phyloP scores from a whole-genome alignment of 2,113 vertebrate genomes.

The Cyprinodon variegatus region DNA sequence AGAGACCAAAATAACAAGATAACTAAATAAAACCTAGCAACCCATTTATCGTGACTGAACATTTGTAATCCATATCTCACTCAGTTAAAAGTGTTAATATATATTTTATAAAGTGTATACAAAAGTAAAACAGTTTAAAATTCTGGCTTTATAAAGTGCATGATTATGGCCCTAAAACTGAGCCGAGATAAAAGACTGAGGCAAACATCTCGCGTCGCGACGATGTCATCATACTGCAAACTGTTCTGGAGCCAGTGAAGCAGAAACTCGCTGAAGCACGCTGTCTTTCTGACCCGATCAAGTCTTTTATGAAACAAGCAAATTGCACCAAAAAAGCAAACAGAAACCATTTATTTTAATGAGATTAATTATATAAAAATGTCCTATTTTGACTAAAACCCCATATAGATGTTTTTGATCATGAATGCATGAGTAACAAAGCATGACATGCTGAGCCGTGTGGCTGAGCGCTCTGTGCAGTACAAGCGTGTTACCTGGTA shows the following conservation, averaged over 20 bases:
- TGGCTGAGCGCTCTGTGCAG: neutral
- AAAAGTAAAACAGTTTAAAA: too few species aligned
- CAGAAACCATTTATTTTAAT: too few species aligned
- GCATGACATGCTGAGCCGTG: neutral
- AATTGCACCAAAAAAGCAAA: neutral
- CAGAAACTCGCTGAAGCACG: neutral
- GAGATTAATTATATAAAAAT: neutral
- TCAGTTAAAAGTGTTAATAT: too few species aligned
- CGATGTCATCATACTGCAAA: neutral
- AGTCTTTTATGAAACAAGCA: neutral
- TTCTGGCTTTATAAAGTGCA: too few species aligned
- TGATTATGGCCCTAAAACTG: too few species aligned
- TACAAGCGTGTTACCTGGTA: conserved; percentile 86
- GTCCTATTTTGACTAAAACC: neutral
- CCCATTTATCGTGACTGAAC: too few species aligned
- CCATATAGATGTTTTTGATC: neutral
- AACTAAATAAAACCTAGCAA: too few species aligned
- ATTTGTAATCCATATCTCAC: too few species aligned
- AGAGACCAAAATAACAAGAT: too few species aligned
- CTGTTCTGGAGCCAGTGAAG: neutral
- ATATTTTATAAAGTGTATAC: too few species aligned
- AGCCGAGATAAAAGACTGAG: too few species aligned
- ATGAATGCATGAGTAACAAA: neutral
- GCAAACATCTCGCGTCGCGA: too few species aligned
- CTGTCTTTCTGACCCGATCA: neutral